Evolutionary conservation across 2,888 invertebrate species (phyloP).

Genomic region (Heliconius sara): DNA sequence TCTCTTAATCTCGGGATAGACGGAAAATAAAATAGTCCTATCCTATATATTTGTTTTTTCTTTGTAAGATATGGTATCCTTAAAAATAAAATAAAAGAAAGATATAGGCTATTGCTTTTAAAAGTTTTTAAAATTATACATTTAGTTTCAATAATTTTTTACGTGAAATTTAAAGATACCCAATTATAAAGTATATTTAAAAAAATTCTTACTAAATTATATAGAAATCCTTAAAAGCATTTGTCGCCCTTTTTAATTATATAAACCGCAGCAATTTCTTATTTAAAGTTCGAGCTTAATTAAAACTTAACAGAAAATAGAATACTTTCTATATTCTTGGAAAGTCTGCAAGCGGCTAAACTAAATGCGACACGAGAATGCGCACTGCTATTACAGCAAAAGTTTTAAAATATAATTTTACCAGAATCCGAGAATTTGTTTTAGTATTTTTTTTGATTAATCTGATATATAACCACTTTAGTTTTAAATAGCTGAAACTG

Average conservation of each 20-base stretch:
- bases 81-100: no score
- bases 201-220: not conserved
- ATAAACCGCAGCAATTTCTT: constrained; percentile 7
- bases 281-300: constrained; percentile 17
- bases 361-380: constrained; percentile 15
- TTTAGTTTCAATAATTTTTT: no score
- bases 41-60: no score
- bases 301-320: constrained; percentile 16
- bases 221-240: constrained; percentile 3
- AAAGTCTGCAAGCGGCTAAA: not conserved
- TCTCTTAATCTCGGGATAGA: no score
- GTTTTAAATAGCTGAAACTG: not conserved
- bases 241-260: not conserved
- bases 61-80: no score
- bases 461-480: not conserved
- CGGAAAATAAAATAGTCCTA: no score
- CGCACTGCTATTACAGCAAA: not conserved
- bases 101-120: no score
- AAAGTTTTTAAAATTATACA: no score
- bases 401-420: constrained; percentile 12
- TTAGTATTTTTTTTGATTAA: not conserved
- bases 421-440: not conserved
- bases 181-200: no score
- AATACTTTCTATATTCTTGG: constrained; percentile 14
- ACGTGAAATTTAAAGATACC: no score